Evolutionary conservation across 1,140 invertebrate genomes (phyloP).

Genomic region (Nasonia vitripennis): DNA sequence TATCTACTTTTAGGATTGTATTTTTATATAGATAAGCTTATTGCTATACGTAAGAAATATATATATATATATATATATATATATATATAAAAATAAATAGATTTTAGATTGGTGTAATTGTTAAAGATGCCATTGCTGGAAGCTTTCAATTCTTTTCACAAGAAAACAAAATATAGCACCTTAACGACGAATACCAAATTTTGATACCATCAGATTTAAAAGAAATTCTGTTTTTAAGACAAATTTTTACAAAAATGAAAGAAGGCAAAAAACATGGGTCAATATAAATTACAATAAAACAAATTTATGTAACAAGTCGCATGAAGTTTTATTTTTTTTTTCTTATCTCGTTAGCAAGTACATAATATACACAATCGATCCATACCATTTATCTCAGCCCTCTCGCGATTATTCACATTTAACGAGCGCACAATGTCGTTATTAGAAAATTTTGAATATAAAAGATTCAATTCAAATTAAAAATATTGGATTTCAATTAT

Average conservation of each 20-base stretch:
- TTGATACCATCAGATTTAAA: background rate
- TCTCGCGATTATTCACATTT: conserved; percentile 61
- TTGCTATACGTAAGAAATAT: background rate
- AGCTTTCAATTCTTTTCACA: background rate
- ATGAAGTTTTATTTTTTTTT: conserved; percentile 62
- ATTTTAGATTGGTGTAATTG: background rate
- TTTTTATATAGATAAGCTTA: background rate
- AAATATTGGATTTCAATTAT: too few species aligned
- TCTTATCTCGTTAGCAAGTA: conserved; percentile 63
- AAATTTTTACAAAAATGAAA: background rate
- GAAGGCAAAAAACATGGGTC: background rate
- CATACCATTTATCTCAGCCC: conserved; percentile 59
- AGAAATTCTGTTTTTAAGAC: too few species aligned
- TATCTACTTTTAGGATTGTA: background rate
- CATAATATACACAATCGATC: conserved; percentile 66
- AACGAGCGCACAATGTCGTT: conserved; percentile 51
- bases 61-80: background rate
- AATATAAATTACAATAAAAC: background rate
- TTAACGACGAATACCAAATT: background rate
- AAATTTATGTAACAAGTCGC: conserved; percentile 61
- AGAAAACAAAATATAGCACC: background rate
- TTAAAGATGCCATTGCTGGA: background rate
- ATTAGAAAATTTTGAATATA: conserved; percentile 36
- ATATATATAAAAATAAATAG: background rate
- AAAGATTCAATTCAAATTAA: conserved; percentile 12